Evolutionary conservation across 2,797 vertebrate genomes (phyloP).

Genomic region (Coccyzus lansbergi): DNA sequence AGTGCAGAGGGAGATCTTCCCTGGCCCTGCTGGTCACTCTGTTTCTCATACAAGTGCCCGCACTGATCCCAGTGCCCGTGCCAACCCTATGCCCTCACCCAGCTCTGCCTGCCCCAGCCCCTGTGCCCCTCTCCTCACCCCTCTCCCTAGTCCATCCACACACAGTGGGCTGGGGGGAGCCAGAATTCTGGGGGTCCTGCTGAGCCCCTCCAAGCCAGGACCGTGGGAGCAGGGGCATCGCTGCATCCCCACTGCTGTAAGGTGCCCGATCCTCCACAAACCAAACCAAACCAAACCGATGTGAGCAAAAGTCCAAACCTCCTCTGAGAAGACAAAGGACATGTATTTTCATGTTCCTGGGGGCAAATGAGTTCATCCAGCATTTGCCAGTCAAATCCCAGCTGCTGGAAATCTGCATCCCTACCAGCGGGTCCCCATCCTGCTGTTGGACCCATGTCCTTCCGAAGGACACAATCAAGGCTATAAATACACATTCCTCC

Average conservation of each 20-base stretch:
- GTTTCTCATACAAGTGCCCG: too few species aligned
- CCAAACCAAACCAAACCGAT: neutral
- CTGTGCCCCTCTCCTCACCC: too few species aligned
- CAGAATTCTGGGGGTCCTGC: too few species aligned
- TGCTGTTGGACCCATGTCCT: neutral
- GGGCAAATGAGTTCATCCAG: neutral
- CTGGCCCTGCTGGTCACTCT: too few species aligned
- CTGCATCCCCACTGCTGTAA: accelerated
- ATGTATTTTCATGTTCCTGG: neutral
- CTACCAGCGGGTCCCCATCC: neutral
- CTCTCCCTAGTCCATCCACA: too few species aligned
- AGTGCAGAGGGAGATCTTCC: too few species aligned
- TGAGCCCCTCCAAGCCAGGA: too few species aligned
- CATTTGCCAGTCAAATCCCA: conserved; percentile 40
- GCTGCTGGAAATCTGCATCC: neutral
- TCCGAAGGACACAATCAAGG: neutral
- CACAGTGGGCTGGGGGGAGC: too few species aligned
- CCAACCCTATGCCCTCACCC: too few species aligned
- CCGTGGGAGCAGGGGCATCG: too few species aligned
- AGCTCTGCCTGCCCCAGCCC: too few species aligned
- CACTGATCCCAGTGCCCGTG: too few species aligned
- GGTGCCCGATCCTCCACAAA: neutral
- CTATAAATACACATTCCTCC: neutral
- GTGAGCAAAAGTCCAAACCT: neutral
- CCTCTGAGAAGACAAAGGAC: neutral